A percentile compares a stretch with the other conserved stretches of the same genome.
These are phyloP conservation scores for Dendropsophus ebraccatus DNA, from an alignment of 2,113 vertebrate species.

Conservation along the genomic window DNA sequence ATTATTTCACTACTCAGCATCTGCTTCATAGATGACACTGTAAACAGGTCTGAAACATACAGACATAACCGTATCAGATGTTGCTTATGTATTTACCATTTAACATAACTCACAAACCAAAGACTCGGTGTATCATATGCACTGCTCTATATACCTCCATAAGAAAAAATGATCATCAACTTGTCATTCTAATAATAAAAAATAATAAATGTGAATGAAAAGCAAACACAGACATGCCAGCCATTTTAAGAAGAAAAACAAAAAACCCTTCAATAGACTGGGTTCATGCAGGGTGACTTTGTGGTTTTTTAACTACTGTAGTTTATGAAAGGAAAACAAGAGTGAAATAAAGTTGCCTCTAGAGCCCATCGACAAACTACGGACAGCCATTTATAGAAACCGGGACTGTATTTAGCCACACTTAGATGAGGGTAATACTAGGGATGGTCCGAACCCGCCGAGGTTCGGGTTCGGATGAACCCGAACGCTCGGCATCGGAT, in stretches of 20 bases:
- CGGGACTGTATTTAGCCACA: no score
- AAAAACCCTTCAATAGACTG: not conserved
- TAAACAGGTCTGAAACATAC: not conserved
- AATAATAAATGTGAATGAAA: not conserved
- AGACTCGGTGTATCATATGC: constrained; percentile 5
- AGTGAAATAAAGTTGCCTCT: no score
- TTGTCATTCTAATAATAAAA: not conserved
- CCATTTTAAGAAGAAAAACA: not conserved
- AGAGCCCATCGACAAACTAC: no score
- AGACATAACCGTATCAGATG: not conserved
- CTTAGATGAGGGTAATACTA: no score
- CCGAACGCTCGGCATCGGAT: no score
- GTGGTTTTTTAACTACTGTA: not conserved
- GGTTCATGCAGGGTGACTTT: not conserved
- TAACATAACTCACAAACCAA: constrained; percentile 9
- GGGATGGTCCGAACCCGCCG: no score
- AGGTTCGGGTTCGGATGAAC: no score
- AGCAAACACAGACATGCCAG: not conserved
- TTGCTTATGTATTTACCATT: not conserved
- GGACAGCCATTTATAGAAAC: no score
- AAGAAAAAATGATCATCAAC: not conserved
- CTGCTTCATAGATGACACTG: constrained; percentile 3
- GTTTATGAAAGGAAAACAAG: not conserved
- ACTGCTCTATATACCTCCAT: not conserved
- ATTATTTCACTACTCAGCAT: not conserved